Base-by-base conservation (phyloP, 37 sponge, comb jelly and placozoan species). In the Diacarnus erythraeanus region DNA sequence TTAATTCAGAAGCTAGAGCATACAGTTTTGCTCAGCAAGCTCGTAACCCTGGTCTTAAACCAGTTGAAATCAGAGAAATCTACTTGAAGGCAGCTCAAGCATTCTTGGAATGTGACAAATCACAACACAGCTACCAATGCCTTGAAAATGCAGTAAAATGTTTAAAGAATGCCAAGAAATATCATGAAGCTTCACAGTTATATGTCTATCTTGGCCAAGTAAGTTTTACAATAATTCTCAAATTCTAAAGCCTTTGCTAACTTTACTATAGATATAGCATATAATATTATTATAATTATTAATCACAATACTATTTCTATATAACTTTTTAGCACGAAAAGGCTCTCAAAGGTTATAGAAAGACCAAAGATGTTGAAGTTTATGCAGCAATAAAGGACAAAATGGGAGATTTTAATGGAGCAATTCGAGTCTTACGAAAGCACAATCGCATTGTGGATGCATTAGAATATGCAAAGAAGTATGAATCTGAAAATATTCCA, bases 111-210 rank as follows among this genome's bases (percentile, higher is more conserved):
- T 73, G 84, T 87, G 84, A 72, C 33, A 34, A 35, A 25, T 42
- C 30, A 42, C 38, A 78, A 42, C 66, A 84, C 42, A 41, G 63
- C 20, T 27, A 27, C 35, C 79, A 59, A 29, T 47, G 37, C 21
- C 57, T 89, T 35, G 23, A 36, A 33, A 37, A 80, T 69, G 92
- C 92, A 39, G 92, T 84, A 6, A 71, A 71, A 9, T 91, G 83
- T 38, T 77, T 91, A 6, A 57, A 71, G 29, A 91, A 83, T 42
- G 84, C 72, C 42, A 77, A 75, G 39, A 25, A 75, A 40, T 51
- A 68, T 57, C 27, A 44, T 41, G 44, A 61, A 42, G 84, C 88
- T 35, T 78, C 72, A 44, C 33, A 73, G 35, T 43, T 91, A 20
- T 75, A 56, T 20, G 38, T 15, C 0, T 42, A 21, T 31, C 41